Evolutionary conservation across 92 coral and sea anemone genomes (phyloP).

Genomic region (Actinernus sp.): DNA sequence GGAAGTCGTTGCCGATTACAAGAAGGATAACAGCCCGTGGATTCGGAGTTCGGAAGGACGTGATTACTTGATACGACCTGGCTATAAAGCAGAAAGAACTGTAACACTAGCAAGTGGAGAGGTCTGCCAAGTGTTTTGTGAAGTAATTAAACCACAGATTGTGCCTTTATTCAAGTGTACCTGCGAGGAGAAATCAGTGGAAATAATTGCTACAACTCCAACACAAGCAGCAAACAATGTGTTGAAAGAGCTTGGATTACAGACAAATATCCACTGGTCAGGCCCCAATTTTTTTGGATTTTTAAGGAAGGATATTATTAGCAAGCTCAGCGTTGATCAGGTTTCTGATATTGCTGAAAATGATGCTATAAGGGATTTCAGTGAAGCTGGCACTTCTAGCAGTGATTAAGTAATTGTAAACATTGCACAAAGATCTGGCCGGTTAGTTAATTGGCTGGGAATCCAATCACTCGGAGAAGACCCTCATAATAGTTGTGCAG

Average conservation of each 20-base stretch:
- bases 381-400: too few relatives aligned
- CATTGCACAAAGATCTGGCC: conserved; percentile 30
- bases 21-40: conserved; percentile 31
- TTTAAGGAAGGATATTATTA: conserved; percentile 32
- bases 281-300: conserved; percentile 41
- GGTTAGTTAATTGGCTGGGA: conserved; percentile 38
- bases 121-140: conserved; percentile 25
- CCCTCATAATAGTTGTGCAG: not conserved
- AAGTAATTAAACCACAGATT: conserved; percentile 41
- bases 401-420: conserved; percentile 6
- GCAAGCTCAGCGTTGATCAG: conserved; percentile 18
- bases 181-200: conserved; percentile 23
- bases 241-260: conserved; percentile 9
- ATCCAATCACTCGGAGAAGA: conserved; percentile 24
- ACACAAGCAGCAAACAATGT: conserved; percentile 42
- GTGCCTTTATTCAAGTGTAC: conserved; percentile 42
- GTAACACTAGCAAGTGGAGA: conserved; percentile 21
- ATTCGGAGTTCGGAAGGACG: conserved; percentile 33
- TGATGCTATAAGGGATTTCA: too few relatives aligned
- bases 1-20: conserved; percentile 4
- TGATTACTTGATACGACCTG: conserved; percentile 13
- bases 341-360: conserved; percentile 1
- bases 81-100: too few relatives aligned
- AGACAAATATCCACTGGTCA: conserved; percentile 37
- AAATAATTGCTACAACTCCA: conserved; percentile 42